phyloP scores from a whole-genome alignment of 2,888 invertebrate species.

The Netelia virgata region DNA sequence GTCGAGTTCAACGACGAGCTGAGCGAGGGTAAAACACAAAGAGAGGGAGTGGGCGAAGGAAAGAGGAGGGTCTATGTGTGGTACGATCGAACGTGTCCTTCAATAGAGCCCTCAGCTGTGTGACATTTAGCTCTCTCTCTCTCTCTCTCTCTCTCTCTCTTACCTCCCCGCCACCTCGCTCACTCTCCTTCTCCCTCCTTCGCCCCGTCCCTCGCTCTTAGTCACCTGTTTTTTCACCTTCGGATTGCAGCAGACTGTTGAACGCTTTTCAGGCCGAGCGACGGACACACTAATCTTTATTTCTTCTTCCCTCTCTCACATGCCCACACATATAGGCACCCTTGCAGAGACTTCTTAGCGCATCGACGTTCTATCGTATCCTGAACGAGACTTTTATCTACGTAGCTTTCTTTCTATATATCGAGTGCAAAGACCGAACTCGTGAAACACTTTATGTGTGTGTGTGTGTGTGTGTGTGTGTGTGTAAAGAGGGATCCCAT shows the following conservation, averaged over 20 bases:
- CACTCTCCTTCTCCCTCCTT: conserved; percentile 23
- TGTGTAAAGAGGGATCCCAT: too few species aligned
- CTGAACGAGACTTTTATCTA: conserved; percentile 10
- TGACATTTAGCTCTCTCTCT: conserved; percentile 51
- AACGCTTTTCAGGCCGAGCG: conserved; percentile 52
- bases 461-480: too few species aligned
- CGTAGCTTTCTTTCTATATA: neutral
- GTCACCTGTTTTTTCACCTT: conserved; percentile 45
- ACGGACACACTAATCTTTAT: conserved; percentile 39
- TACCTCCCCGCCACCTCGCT: conserved; percentile 40
- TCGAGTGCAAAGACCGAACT: conserved; percentile 44
- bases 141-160: conserved; percentile 35
- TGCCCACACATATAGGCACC: neutral
- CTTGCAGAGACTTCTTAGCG: conserved; percentile 28
- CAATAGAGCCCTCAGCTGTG: conserved; percentile 52
- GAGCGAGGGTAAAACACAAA: conserved; percentile 49
- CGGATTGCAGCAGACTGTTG: conserved; percentile 65
- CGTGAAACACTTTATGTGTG: neutral
- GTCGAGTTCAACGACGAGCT: conserved; percentile 62
- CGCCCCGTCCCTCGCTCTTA: conserved; percentile 19
- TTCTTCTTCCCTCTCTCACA: conserved; percentile 29
- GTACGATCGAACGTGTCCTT: conserved; percentile 66
- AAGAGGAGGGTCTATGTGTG: conserved; percentile 9
- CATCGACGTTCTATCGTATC: conserved; percentile 7
- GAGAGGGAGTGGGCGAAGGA: conserved; percentile 16